Evolutionary conservation across 2,888 invertebrate species (phyloP), one percentile per base, ranked within the genome.

Genomic region (Erannis defoliaria): DNA sequence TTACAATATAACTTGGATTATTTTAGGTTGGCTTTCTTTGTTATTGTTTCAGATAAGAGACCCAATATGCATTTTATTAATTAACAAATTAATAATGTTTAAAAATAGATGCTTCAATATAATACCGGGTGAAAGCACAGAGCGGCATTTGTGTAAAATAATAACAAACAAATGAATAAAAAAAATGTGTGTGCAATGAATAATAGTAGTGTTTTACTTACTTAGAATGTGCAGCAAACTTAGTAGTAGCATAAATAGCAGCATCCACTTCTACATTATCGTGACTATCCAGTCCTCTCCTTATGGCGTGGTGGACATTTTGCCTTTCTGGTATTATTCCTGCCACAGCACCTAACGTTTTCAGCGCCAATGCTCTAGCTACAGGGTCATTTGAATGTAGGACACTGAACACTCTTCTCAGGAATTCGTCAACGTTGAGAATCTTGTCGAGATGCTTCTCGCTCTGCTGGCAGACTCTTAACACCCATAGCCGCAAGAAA

Each of bases 321-420:
- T 98, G 98, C 69, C 97, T 94, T 89, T 99, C 98, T 0, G 98
- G 97, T 70, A 99, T 98, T 26, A 99, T 97, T 18, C 97, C 96
- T 0, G 99, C 98, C 2, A 98, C 97, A 42, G 98, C 98, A 0
- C 98, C 99, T 29, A 99, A 93, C 0, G 98, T 98, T 67, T 97
- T 94, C 9, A 99, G 88, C 0, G 98, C 98, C 9, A 99, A 90
- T 0, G 99, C 98, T 76, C 99, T 94, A 0, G 99, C 99, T 6
- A 99, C 96, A 0, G 99, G 98, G 89, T 99, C 99, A 84, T 99
- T 99, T 6, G 99, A 98, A 86, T 99, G 98, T 74, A 98, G 96
- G 0, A 99, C 99, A 85, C 97, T 97, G 77, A 97, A 98, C 23
- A 99, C 96, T 73, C 98, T 93, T 46, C 97, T 94, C 4, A 99